A percentile compares a stretch with the other conserved stretches of the same genome.
Evolutionary conservation across 2,888 invertebrate genomes (phyloP).

Genomic region (Bombylius major): DNA sequence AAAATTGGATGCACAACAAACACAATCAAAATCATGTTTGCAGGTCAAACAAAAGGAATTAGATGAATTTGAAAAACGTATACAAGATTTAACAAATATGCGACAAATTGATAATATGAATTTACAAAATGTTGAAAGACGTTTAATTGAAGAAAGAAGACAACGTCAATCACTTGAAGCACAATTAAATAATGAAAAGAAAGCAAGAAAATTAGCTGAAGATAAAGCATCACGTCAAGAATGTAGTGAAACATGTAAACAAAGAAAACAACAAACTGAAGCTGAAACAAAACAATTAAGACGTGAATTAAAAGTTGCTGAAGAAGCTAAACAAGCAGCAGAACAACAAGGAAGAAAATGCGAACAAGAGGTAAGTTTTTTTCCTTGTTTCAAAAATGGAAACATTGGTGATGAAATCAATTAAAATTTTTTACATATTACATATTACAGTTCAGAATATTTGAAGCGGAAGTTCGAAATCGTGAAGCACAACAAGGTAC

Average conservation of each 20-base stretch:
- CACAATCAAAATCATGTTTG: conserved; percentile 59
- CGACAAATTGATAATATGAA: conserved; percentile 69
- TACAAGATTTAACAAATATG: conserved; percentile 59
- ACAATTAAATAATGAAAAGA: conserved; percentile 59
- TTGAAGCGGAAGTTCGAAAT: conserved; percentile 32
- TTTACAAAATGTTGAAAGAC: conserved; percentile 62
- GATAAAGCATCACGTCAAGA: conserved; percentile 42
- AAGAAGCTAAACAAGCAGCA: conserved; percentile 46
- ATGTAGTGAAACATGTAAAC: conserved; percentile 55
- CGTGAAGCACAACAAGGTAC: conserved; percentile 42
- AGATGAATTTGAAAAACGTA: conserved; percentile 71
- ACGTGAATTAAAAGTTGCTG: conserved; percentile 50
- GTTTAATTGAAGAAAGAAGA: conserved; percentile 70
- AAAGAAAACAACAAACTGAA: conserved; percentile 53
- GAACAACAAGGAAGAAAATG: conserved; percentile 34
- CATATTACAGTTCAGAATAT: conserved; percentile 27
- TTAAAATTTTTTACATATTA: background rate
- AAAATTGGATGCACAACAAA: conserved; percentile 43
- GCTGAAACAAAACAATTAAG: conserved; percentile 53
- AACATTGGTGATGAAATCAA: background rate
- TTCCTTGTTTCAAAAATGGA: background rate
- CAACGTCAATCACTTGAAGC: conserved; percentile 59
- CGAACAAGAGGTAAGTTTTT: conserved; percentile 31
- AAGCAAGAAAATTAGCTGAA: conserved; percentile 47
- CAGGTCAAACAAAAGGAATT: conserved; percentile 60